A percentile compares a stretch with the other conserved stretches of the same genome.
Conservation (phyloP, 2,888 invertebrate genomes). For the Catocala nupta region DNA sequence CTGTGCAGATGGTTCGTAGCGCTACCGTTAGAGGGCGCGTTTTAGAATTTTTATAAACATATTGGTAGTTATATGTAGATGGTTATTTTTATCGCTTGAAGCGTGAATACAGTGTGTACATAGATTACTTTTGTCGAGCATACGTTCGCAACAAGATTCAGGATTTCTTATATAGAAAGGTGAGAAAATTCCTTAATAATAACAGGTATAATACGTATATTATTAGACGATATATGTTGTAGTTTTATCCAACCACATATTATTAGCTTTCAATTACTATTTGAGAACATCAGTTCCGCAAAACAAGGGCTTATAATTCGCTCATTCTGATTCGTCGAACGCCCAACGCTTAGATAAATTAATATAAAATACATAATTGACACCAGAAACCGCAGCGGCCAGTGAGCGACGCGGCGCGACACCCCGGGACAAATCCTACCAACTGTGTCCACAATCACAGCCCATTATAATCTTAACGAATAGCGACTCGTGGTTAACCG, state of each 20-base stretch:
- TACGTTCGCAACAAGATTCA: not conserved
- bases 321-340: slow-evolving; percentile 36
- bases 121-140: not conserved
- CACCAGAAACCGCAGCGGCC: slow-evolving; percentile 50
- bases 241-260: not conserved
- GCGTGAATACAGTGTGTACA: not conserved
- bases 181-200: too few relatives aligned
- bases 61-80: slow-evolving; percentile 12
- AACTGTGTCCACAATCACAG: slow-evolving; percentile 63
- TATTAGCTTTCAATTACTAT: too few relatives aligned
- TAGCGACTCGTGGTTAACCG: slow-evolving; percentile 84
- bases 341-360: slow-evolving; percentile 33
- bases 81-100: slow-evolving; percentile 26
- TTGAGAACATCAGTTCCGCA: not conserved
- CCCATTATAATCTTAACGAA: slow-evolving; percentile 85
- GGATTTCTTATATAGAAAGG: too few relatives aligned
- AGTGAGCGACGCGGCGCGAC: slow-evolving; percentile 53
- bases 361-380: slow-evolving; percentile 52
- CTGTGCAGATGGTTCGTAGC: slow-evolving; percentile 64
- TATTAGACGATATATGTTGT: too few relatives aligned
- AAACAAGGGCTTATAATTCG: not conserved
- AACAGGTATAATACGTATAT: too few relatives aligned
- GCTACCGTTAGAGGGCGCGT: slow-evolving; percentile 75
- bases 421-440: slow-evolving; percentile 72
- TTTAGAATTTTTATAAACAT: slow-evolving; percentile 43